Evolutionary conservation across 2,113 vertebrate genomes (phyloP), one percentile per base, ranked within the genome.

Genomic region (Candoia aspera): DNA sequence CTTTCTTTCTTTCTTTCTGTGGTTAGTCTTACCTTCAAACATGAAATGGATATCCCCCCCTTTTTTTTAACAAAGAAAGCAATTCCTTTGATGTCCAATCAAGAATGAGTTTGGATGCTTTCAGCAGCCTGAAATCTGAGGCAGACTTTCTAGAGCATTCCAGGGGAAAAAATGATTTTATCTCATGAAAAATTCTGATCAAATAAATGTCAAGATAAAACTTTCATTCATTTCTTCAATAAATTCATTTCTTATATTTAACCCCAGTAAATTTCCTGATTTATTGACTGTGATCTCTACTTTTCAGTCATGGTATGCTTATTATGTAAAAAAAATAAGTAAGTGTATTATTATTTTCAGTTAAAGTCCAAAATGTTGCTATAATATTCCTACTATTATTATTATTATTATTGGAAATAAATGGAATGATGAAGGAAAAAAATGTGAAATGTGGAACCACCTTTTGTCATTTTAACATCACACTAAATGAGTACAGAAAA

Each of bases 401-500:
- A 46, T 95, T 92, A 94, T 87, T 73, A 23, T 84, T 58, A 15
- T 17, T 46, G 37, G 33, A 10, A 79, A 79, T 17, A 33, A 33
- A 79, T 37, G 46, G 62, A 33, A 68, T 92, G 92, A 93, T 94
- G 87, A 33, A 94, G 64, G 62, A 6, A 19, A 19, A 19, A 92
- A 90, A 33, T 1, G 0, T 88, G 91, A 53, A 62, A 93, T 94
- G 96, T 92, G 93, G 68, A 95, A 94, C 29, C 91, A 95, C 93
- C 64, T 95, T 94, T 79, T 95, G 26, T 96, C 93, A 93, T 95
- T 93, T 89, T 95, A 93, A 95, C 97, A 58, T 90, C 97, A 96
- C 92, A 91, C 94, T 97, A 97, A 94, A 98, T 96, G 94, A 98
- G 90, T 98, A 98, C 97, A 98, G 98, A 99, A 99, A 98, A 96